Evolutionary conservation across 2,113 vertebrate genomes (phyloP).

Genomic region (Serilophus lunatus): DNA sequence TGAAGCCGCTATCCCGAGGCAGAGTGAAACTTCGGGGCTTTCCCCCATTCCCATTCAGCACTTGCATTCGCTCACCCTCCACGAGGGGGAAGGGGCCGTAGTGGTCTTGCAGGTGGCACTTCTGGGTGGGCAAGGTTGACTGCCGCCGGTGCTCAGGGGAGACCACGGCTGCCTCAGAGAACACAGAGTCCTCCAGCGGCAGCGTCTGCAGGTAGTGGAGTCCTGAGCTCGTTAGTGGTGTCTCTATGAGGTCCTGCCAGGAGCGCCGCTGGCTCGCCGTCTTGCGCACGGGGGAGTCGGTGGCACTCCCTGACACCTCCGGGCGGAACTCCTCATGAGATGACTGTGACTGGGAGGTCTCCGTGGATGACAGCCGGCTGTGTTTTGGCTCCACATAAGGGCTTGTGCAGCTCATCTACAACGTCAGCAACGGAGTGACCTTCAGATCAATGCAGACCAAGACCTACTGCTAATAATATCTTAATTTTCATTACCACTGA

Average conservation of each 20-base stretch:
- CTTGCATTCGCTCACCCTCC: conserved; percentile 78
- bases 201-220: conserved; percentile 96
- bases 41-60: conserved; percentile 77
- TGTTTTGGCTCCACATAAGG: conserved; percentile 92
- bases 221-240: conserved; percentile 92
- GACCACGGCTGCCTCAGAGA: conserved; percentile 82
- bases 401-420: conserved; percentile 88
- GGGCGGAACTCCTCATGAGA: conserved; percentile 95
- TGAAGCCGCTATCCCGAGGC: conserved; percentile 92
- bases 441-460: neutral
- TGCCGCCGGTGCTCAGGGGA: conserved; percentile 88
- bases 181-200: conserved; percentile 93
- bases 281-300: conserved; percentile 89
- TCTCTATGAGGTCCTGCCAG: conserved; percentile 99
- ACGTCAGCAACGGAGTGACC: accelerated
- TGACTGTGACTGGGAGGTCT: conserved; percentile 95
- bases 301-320: conserved; percentile 82
- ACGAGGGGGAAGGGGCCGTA: conserved; percentile 90
- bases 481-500: accelerated
- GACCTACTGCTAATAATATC: accelerated
- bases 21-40: conserved; percentile 96
- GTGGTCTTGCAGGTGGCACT: conserved; percentile 91
- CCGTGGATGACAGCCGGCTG: conserved; percentile 91
- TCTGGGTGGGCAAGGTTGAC: conserved; percentile 93
- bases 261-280: conserved; percentile 93